These are phyloP conservation scores for Wiebesia pumilae DNA, from an alignment of 1,140 invertebrate genomes.

Conservation along the genomic window DNA sequence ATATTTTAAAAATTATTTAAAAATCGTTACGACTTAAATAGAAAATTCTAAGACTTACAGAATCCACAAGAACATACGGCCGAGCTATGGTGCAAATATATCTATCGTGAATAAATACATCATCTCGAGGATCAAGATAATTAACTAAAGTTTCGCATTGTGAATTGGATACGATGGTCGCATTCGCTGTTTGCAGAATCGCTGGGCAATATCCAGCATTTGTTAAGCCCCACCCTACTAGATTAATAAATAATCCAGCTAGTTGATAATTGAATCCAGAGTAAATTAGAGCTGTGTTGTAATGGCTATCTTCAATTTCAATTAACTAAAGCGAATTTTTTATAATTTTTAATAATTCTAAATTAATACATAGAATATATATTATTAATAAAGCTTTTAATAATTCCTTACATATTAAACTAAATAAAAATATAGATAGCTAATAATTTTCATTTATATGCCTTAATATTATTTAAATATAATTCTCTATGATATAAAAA, in stretches of 20 bases:
- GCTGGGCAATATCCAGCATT: background rate
- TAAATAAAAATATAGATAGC: background rate
- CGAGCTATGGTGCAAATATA: background rate
- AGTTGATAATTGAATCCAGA: constrained; percentile 1
- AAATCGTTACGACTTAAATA: background rate
- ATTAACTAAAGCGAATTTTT: constrained; percentile 4
- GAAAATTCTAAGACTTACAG: background rate
- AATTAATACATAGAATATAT: too few species aligned
- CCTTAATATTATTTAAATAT: background rate
- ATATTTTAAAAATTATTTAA: background rate
- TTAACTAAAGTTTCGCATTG: background rate
- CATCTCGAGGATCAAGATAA: background rate
- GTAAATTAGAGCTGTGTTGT: background rate
- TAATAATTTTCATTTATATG: background rate
- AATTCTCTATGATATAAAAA: too few species aligned
- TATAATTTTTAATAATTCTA: background rate
- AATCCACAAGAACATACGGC: background rate
- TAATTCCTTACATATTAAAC: too few species aligned
- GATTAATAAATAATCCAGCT: background rate
- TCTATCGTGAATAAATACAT: background rate
- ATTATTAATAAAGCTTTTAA: too few species aligned
- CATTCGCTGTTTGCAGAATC: background rate
- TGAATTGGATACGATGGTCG: background rate
- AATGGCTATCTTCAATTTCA: background rate
- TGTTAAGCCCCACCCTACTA: constrained; percentile 5